phyloP scores from a whole-genome alignment of 2,888 invertebrate genomes.

The Rhagium mordax region DNA sequence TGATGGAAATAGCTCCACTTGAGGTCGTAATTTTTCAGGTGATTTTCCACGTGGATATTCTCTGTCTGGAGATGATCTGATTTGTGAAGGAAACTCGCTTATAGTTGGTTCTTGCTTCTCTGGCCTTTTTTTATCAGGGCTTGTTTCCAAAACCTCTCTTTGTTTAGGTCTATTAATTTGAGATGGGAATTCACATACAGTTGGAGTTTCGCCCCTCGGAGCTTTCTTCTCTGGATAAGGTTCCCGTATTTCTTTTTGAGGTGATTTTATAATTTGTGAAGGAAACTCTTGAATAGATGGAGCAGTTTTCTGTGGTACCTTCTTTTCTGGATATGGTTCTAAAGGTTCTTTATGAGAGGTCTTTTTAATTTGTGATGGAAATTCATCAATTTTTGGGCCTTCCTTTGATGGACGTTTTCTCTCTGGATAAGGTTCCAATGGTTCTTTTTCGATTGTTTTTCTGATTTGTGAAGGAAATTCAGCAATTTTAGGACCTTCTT shows the following conservation, averaged over 20 bases:
- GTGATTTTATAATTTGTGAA: conserved; percentile 48
- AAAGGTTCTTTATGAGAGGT: conserved; percentile 46
- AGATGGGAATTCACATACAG: conserved; percentile 48
- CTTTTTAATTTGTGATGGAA: conserved; percentile 50
- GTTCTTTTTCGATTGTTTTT: conserved; percentile 46
- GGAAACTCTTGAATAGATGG: conserved; percentile 55
- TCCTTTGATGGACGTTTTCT: conserved; percentile 46
- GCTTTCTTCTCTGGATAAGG: conserved; percentile 46
- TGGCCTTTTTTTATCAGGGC: conserved; percentile 32
- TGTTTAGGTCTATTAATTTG: conserved; percentile 41
- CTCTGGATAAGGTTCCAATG: conserved; percentile 49
- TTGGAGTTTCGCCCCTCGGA: conserved; percentile 39
- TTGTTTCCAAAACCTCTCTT: not conserved
- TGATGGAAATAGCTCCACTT: conserved; percentile 42
- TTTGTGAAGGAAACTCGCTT: conserved; percentile 53
- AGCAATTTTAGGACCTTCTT: conserved; percentile 41
- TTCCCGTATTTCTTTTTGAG: conserved; percentile 44
- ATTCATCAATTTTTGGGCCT: conserved; percentile 45
- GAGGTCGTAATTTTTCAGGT: conserved; percentile 37
- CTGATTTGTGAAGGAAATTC: conserved; percentile 53
- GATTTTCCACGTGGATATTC: conserved; percentile 9
- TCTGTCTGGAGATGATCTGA: conserved; percentile 40
- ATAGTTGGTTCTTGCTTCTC: conserved; percentile 41
- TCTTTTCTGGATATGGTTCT: conserved; percentile 50
- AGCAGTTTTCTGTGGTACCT: conserved; percentile 36